phyloP scores from a whole-genome alignment of 2,797 vertebrate genomes.

The Taeniopygia guttata region DNA sequence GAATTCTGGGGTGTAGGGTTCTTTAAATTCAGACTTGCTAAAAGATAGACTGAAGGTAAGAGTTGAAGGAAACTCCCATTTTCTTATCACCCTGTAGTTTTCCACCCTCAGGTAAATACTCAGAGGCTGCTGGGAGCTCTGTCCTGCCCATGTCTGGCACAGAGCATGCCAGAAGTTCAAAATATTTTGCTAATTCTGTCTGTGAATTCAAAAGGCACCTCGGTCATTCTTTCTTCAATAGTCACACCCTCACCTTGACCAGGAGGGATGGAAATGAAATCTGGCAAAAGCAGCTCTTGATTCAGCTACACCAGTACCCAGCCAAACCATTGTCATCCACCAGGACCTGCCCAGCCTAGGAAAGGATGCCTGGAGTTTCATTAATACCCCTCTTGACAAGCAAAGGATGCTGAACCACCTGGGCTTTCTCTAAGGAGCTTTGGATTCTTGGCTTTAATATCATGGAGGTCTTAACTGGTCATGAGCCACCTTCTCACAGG shows the following conservation, averaged over 20 bases:
- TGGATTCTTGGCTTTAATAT: background rate
- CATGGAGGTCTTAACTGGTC: background rate
- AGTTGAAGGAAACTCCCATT: background rate
- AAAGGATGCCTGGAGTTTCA: background rate
- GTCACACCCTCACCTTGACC: background rate
- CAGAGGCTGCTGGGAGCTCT: background rate
- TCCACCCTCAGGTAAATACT: background rate
- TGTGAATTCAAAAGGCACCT: background rate
- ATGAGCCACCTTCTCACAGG: background rate
- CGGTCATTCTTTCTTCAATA: background rate
- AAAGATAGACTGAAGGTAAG: background rate
- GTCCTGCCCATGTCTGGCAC: background rate
- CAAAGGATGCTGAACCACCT: background rate
- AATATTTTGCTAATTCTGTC: background rate
- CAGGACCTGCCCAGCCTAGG: background rate
- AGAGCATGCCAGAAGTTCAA: background rate
- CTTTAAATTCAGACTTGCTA: background rate
- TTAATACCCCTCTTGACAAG: background rate
- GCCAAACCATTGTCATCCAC: background rate
- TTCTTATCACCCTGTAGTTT: background rate
- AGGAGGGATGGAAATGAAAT: background rate
- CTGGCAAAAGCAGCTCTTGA: background rate
- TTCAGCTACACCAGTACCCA: background rate
- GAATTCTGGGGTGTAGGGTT: background rate
- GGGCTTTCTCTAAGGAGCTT: background rate